A percentile compares a stretch with the other conserved stretches of the same genome.
Evolutionary conservation across 1,140 invertebrate species (phyloP).

Genomic region (Philaenus spumarius): DNA sequence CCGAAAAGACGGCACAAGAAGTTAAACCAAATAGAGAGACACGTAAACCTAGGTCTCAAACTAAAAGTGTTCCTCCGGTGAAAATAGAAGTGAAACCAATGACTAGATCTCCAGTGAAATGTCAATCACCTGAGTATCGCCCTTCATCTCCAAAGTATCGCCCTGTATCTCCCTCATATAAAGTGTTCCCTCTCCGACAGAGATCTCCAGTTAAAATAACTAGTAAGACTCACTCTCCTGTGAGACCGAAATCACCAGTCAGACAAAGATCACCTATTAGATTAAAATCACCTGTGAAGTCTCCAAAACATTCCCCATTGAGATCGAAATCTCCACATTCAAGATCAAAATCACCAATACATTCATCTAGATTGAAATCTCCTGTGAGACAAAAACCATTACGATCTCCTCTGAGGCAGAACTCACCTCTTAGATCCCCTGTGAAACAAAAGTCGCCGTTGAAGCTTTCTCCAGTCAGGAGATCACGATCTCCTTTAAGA

Average conservation of each 20-base stretch:
- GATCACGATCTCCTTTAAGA: slow-evolving; percentile 26
- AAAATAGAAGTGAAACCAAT: neutral
- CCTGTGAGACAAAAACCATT: neutral
- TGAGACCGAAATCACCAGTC: neutral
- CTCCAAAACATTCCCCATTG: no score
- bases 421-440: slow-evolving; percentile 33
- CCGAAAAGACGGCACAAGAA: neutral
- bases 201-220: neutral
- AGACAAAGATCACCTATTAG: neutral
- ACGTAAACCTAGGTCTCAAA: neutral
- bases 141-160: neutral
- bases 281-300: neutral
- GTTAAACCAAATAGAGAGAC: neutral
- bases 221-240: neutral
- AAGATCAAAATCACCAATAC: no score
- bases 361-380: neutral
- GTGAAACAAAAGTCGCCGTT: slow-evolving; percentile 32
- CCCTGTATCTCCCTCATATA: neutral
- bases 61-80: neutral
- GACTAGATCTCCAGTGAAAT: neutral
- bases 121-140: neutral
- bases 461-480: slow-evolving; percentile 33
- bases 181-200: neutral
- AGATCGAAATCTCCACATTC: no score
- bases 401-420: neutral